phyloP scores from a whole-genome alignment of 2,888 invertebrate genomes.

The Hydrotaea diabolus region DNA sequence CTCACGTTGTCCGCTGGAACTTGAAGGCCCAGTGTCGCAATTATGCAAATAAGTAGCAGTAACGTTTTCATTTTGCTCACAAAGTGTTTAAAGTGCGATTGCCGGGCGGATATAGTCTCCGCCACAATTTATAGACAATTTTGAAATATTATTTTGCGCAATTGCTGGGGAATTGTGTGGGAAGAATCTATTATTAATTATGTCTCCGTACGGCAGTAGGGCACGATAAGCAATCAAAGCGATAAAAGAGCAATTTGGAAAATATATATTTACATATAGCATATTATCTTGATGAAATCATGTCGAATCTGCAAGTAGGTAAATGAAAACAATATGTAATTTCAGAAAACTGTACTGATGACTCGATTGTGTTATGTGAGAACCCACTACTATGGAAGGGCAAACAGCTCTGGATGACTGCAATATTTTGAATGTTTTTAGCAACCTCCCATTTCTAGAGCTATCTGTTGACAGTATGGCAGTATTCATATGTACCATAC shows the following conservation, averaged over 20 bases:
- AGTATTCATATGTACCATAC: too few species aligned
- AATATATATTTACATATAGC: not conserved
- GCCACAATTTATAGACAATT: not conserved
- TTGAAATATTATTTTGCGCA: too few species aligned
- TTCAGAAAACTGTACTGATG: too few species aligned
- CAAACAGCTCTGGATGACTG: too few species aligned
- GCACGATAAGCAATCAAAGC: not conserved
- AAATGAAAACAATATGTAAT: not conserved
- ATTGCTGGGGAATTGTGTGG: too few species aligned
- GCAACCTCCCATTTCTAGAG: too few species aligned
- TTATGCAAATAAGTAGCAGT: constrained; percentile 17
- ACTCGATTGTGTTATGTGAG: too few species aligned
- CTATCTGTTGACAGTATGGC: too few species aligned
- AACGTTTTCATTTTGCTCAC: not conserved
- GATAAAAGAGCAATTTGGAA: not conserved
- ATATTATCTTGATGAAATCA: not conserved
- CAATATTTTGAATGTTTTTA: too few species aligned
- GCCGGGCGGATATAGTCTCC: not conserved
- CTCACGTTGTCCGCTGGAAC: constrained; percentile 26
- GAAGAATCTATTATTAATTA: too few species aligned
- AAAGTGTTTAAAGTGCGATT: not conserved
- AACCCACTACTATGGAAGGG: too few species aligned
- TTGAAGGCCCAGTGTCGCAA: constrained; percentile 5
- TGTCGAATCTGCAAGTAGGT: not conserved
- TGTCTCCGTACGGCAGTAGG: not conserved